Base-by-base conservation (phyloP, 2,888 invertebrate genomes). In the Elysia crispata region DNA sequence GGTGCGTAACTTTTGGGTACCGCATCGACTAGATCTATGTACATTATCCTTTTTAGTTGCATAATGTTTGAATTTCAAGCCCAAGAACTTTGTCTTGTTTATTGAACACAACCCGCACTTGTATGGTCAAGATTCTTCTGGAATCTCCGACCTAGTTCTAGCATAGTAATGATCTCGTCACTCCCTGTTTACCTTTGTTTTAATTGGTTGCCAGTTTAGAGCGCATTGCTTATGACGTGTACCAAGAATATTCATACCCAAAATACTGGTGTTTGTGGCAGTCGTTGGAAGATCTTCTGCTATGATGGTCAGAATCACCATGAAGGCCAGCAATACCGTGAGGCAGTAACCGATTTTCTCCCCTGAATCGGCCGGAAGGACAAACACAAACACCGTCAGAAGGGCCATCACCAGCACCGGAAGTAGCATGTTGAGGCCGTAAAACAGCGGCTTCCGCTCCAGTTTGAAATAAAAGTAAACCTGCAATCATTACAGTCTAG, bases 321-420 rank as follows among this genome's bases (percentile, higher is more conserved):
- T 79, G 77, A 76, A 82, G 49, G 82, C 74, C 50, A 82, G 77
- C 41, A 82, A 50, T 11, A 73, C 70, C 50, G 79, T 80, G 73
- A 82, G 50, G 30, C 73, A 79, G 74, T 80, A 84, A 60, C 80
- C 77, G 60, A 84, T 80, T 73, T 79, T 84, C 79, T 84, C 84
- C 33, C 84, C 84, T 30, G 74, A 73, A 49, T 84, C 83, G 1
- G 76, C 76, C 13, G 84, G 84, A 62, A 84, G 77, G 57, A 83
- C 54, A 76, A 84, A 84, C 62, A 80, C 80, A 60, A 84, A 74
- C 18, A 81, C 73, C 23, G 78, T 78, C 50, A 84, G 74, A 23
- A 77, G 30, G 57, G 80, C 77, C 41, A 49, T 77, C 33, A 84
- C 54, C 28, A 82, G 66, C 18, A 82, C 62, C 18, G 83, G 83